Evolutionary conservation across 2,113 vertebrate species (phyloP).

Genomic region (Albula goreensis): DNA sequence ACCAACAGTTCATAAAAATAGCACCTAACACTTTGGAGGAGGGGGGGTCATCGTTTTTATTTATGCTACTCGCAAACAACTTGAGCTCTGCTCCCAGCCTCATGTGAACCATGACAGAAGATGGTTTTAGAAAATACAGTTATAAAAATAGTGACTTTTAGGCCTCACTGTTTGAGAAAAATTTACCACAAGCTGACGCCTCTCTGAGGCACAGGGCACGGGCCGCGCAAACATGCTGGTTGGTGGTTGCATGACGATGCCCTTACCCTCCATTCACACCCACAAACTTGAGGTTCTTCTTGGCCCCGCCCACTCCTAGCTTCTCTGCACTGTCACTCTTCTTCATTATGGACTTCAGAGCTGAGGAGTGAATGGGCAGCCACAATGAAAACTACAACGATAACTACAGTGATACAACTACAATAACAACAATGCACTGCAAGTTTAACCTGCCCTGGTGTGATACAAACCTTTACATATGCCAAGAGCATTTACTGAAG

Average conservation of each 20-base stretch:
- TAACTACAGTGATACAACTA: no score
- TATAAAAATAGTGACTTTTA: background rate
- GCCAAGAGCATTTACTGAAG: no score
- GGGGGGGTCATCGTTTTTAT: background rate
- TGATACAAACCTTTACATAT: no score
- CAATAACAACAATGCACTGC: background rate
- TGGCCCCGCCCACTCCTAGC: constrained; percentile 70
- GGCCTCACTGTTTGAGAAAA: background rate
- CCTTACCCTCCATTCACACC: constrained; percentile 90
- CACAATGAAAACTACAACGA: background rate
- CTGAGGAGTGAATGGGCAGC: constrained; percentile 59
- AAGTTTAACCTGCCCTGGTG: background rate
- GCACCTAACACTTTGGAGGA: background rate
- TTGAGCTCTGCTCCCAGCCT: background rate
- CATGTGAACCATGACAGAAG: background rate
- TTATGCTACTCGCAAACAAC: background rate
- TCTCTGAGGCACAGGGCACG: background rate
- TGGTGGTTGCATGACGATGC: constrained; percentile 9
- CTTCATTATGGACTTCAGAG: constrained; percentile 83
- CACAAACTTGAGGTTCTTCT: constrained; percentile 84
- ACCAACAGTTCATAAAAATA: background rate
- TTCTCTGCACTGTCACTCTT: constrained; percentile 75
- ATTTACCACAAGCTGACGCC: background rate
- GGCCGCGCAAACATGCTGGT: background rate
- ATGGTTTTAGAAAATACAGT: background rate